Evolutionary conservation across 2,888 invertebrate species (phyloP).

Genomic region (Drosophila histrio): DNA sequence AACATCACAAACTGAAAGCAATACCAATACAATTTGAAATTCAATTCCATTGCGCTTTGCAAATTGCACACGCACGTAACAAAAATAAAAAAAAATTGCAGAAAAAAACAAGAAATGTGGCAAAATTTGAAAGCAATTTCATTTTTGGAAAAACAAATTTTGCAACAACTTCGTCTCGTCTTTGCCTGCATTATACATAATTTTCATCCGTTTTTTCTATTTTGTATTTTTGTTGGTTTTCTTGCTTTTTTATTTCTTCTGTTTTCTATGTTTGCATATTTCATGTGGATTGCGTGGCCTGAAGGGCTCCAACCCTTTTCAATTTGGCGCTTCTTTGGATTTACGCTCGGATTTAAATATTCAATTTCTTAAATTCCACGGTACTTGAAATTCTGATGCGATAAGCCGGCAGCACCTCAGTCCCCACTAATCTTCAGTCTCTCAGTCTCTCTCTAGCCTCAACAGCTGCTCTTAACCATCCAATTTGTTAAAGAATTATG

Average conservation of each 20-base stretch:
- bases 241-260: not conserved
- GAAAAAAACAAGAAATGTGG: slow-evolving; percentile 14
- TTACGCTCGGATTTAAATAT: slow-evolving; percentile 69
- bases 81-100: slow-evolving; percentile 3
- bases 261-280: slow-evolving; percentile 48
- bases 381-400: slow-evolving; percentile 42
- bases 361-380: slow-evolving; percentile 62
- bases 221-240: not conserved
- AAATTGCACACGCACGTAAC: slow-evolving; percentile 51
- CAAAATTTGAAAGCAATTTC: slow-evolving; percentile 57
- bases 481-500: slow-evolving; percentile 51
- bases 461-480: slow-evolving; percentile 43
- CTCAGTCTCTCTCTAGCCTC: no score
- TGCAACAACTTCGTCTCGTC: slow-evolving; percentile 6
- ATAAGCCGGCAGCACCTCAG: slow-evolving; percentile 29
- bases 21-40: slow-evolving; percentile 48
- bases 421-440: not conserved
- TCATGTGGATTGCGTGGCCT: slow-evolving; percentile 28
- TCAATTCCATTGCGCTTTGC: slow-evolving; percentile 51
- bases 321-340: slow-evolving; percentile 53
- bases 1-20: not conserved
- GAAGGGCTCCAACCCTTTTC: slow-evolving; percentile 59
- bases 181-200: slow-evolving; percentile 45
- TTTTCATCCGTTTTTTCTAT: slow-evolving; percentile 34
- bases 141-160: slow-evolving; percentile 25